Evolutionary conservation across 2,888 invertebrate species (phyloP), one percentile per base, ranked within the genome.

Genomic region (Tipula unca): DNA sequence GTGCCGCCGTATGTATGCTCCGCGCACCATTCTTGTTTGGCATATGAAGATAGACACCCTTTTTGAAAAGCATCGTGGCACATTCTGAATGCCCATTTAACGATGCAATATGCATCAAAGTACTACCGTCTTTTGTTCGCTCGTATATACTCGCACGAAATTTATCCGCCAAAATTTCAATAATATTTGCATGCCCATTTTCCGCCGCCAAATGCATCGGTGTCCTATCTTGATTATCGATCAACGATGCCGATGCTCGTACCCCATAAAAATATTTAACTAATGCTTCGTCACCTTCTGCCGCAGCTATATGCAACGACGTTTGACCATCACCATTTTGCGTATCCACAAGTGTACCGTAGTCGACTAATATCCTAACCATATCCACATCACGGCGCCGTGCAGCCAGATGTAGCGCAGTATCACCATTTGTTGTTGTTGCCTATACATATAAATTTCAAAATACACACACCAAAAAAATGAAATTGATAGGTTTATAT

Each of bases 21-120:
- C 99, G 93, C 0, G 99, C 99, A 32, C 99, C 99, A 88, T 90
- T 89, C 88, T 85, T 99, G 91, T 99, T 99, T 87, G 99, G 99
- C 99, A 99, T 99, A 90, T 99, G 98, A 29, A 99, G 93, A 88
- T 99, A 99, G 48, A 99, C 99, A 13, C 99, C 99, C 90, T 99
- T 98, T 91, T 98, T 98, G 91, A 99, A 97, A 87, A 99, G 95
- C 94, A 98, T 98, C 92, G 98, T 96, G 84, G 99, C 99, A 88
- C 99, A 99, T 89, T 99, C 99, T 0, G 99, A 98, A 90, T 99
- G 99, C 0, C 99, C 99, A 89, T 97, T 97, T 87, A 98, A 92
- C 0, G 99, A 98, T 0, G 99, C 99, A 87, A 99, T 98, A 90
- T 99, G 99, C 96, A 99, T 98, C 87, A 99, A 92, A 0, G 99